A percentile compares a stretch with the other conserved stretches of the same genome.
These are phyloP conservation scores for Hydropotes inermis DNA, from an alignment of 2,113 vertebrate genomes.

Conservation along the genomic window DNA sequence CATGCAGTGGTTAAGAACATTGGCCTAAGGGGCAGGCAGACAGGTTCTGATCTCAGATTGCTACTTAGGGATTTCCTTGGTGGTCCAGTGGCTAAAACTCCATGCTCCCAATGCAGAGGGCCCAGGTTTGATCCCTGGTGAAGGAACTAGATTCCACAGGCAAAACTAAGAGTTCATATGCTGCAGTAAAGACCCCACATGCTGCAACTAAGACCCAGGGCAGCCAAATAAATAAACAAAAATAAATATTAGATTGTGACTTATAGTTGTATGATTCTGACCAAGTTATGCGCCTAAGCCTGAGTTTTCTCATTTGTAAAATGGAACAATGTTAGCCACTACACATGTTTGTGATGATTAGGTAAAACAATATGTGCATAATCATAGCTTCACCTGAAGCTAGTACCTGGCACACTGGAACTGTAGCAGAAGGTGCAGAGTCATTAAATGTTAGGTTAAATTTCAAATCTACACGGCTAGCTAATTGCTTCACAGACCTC, in stretches of 20 bases:
- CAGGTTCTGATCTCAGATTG: background rate
- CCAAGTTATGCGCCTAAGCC: background rate
- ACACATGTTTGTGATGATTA: background rate
- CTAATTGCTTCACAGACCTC: background rate
- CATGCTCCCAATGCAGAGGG: background rate
- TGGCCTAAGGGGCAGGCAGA: background rate
- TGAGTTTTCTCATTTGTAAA: background rate
- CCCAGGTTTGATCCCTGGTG: background rate
- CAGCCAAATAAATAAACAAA: background rate
- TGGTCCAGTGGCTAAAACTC: background rate
- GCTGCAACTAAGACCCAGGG: background rate
- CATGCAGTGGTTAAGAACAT: background rate
- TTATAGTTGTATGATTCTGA: background rate
- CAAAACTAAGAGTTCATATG: background rate
- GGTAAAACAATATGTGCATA: background rate
- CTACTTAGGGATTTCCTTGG: background rate
- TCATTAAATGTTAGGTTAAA: background rate
- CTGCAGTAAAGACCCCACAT: background rate
- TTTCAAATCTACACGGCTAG: background rate
- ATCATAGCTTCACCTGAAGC: background rate
- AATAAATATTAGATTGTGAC: background rate
- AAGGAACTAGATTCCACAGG: background rate
- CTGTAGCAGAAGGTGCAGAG: background rate
- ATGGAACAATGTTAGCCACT: background rate
- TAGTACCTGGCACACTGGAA: background rate